These are phyloP conservation scores for Drosophila santomea DNA, from an alignment of 1,140 invertebrate species.

Conservation along the genomic window DNA sequence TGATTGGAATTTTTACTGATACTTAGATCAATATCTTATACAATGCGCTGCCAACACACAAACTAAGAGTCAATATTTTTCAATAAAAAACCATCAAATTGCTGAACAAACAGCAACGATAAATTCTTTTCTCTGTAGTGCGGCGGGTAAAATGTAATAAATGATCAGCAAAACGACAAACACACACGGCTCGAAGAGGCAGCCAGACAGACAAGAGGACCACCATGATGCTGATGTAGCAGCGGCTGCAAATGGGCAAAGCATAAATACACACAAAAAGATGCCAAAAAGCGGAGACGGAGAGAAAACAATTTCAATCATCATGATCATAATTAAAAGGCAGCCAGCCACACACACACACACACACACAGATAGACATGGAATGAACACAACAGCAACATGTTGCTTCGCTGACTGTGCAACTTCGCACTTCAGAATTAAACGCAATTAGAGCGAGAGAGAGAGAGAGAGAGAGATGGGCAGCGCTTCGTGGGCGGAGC, in stretches of 20 bases:
- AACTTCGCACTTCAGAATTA: slow-evolving; percentile 83
- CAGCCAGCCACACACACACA: slow-evolving; percentile 18
- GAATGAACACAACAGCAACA: slow-evolving; percentile 30
- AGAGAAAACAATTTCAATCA: slow-evolving; percentile 79
- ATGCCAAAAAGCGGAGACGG: slow-evolving; percentile 70
- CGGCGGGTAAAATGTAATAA: slow-evolving; percentile 53
- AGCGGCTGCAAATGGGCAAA: slow-evolving; percentile 76
- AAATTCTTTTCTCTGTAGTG: slow-evolving; percentile 25
- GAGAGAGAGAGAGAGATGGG: slow-evolving; percentile 33
- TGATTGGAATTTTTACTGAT: background rate
- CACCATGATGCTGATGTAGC: slow-evolving; percentile 64
- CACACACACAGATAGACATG: slow-evolving; percentile 39
- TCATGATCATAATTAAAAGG: slow-evolving; percentile 81
- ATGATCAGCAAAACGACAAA: slow-evolving; percentile 77
- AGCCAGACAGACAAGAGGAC: slow-evolving; percentile 76
- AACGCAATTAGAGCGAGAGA: slow-evolving; percentile 66
- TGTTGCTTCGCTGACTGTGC: slow-evolving; percentile 70
- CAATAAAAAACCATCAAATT: slow-evolving; percentile 7
- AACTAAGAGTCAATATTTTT: slow-evolving; percentile 9
- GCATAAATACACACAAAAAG: slow-evolving; percentile 72
- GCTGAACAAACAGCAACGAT: slow-evolving; percentile 11
- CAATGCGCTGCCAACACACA: background rate
- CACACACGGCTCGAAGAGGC: slow-evolving; percentile 46
- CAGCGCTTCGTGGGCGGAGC: slow-evolving; percentile 54
- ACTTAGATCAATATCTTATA: background rate